A percentile compares a stretch with the other conserved stretches of the same genome.
phyloP scores from a whole-genome alignment of 1,140 invertebrate genomes.

The Sinella curviseta region DNA sequence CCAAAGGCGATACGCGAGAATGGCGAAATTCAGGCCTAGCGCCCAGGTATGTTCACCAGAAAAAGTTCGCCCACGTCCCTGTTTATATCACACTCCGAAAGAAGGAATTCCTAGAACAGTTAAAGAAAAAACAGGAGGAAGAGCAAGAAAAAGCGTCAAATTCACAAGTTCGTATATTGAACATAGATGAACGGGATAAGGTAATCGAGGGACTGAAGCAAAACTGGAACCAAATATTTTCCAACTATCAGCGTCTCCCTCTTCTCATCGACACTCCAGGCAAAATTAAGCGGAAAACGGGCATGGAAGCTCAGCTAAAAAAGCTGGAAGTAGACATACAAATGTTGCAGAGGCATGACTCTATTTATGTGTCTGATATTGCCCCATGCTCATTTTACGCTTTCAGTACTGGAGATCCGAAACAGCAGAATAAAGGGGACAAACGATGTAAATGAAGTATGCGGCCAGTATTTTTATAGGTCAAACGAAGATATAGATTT shows the following conservation, averaged over 20 bases:
- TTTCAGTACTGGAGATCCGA: too few species aligned
- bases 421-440: background rate
- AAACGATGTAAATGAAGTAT: background rate
- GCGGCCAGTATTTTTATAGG: background rate
- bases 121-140: background rate
- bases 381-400: constrained; percentile 35
- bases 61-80: background rate
- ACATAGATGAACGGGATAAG: constrained; percentile 35
- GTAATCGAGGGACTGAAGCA: constrained; percentile 66
- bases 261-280: constrained; percentile 78
- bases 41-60: background rate
- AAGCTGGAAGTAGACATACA: constrained; percentile 84
- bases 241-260: constrained; percentile 73
- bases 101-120: background rate
- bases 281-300: constrained; percentile 74
- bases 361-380: constrained; percentile 45
- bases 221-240: constrained; percentile 77
- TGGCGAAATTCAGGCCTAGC: background rate
- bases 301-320: constrained; percentile 75
- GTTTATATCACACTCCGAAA: background rate
- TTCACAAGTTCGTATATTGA: constrained; percentile 37
- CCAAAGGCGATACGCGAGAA: background rate
- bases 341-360: constrained; percentile 69
- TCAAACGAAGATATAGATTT: too few species aligned
- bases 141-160: background rate